Evolutionary conservation across 2,113 vertebrate genomes (phyloP), one percentile per base, ranked within the genome.

Genomic region (Noturus placidus): DNA sequence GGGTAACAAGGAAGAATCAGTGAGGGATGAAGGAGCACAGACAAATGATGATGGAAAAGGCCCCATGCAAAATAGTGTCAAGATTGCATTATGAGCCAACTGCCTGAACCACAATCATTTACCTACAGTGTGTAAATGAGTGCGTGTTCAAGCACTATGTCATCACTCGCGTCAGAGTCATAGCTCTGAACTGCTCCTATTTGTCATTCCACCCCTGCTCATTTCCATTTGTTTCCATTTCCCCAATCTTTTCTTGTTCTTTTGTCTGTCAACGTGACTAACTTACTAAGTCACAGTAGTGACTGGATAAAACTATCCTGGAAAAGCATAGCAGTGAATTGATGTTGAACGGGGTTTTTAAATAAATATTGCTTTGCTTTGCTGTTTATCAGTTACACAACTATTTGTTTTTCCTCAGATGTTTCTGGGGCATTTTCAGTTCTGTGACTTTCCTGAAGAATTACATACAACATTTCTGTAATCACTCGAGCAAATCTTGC

Each of bases 1-100:
- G 22, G 90, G 89, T 83, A 89, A 91, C 90, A 54, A 63, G 74
- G 65, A 78, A 85, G 85, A 85, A 85, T 90, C 52, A 20, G 50
- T 59, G 84, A 79, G 79, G 19, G 33, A 78, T 70, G 84, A 42
- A 20, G 80, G 82, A 30, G 52, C 46, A 25, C 20, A 78, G 54
- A 83, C 5, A 38, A 69, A 74, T 30, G 50, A 30, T 54, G 35
- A 70, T 87, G 59, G 78, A 85, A 86, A 54, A 84, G 67, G 30
- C 78, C 65, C 63, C 63, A 59, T 59, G 79, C 27, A 82, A 87
- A 82, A 59, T 17, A 22, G 35, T 33, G 35, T 33, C 56, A 50
- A 5, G 30, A 63, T 25, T 77, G 80, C 27, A 25, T 56, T 42
- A 33, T 57, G 67, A 52, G 52, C 57, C 76, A 54, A 83, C 20